phyloP scores from a whole-genome alignment of 2,113 vertebrate genomes.

The Pandion haliaetus region DNA sequence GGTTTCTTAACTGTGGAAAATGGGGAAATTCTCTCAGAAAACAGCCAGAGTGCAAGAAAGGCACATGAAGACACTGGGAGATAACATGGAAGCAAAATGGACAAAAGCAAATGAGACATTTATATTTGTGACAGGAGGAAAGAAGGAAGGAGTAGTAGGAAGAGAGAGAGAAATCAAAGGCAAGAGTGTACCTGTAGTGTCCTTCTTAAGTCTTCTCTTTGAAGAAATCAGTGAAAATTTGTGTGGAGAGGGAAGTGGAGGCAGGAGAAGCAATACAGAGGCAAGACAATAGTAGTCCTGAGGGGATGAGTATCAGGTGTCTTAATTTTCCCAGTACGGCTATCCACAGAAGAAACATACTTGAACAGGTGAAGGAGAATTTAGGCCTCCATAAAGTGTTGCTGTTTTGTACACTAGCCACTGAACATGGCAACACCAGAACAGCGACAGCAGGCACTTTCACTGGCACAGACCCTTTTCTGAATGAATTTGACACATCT shows the following conservation, averaged over 20 bases:
- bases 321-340: neutral
- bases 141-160: neutral
- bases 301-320: neutral
- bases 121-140: neutral
- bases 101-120: neutral
- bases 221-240: neutral
- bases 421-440: neutral
- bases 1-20: neutral
- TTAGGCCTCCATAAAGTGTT: neutral
- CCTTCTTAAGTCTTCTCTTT: neutral
- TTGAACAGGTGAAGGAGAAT: neutral
- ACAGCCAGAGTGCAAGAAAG: neutral
- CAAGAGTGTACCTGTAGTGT: neutral
- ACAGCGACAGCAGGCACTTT: neutral
- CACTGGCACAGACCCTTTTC: neutral
- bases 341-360: neutral
- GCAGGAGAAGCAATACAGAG: neutral
- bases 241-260: neutral
- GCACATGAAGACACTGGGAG: neutral
- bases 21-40: neutral
- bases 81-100: neutral
- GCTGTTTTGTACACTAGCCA: neutral
- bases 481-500: neutral
- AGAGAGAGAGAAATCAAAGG: neutral
- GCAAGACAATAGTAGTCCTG: neutral